Evolutionary conservation across 2,113 vertebrate genomes (phyloP).

Genomic region (Rostratula benghalensis): DNA sequence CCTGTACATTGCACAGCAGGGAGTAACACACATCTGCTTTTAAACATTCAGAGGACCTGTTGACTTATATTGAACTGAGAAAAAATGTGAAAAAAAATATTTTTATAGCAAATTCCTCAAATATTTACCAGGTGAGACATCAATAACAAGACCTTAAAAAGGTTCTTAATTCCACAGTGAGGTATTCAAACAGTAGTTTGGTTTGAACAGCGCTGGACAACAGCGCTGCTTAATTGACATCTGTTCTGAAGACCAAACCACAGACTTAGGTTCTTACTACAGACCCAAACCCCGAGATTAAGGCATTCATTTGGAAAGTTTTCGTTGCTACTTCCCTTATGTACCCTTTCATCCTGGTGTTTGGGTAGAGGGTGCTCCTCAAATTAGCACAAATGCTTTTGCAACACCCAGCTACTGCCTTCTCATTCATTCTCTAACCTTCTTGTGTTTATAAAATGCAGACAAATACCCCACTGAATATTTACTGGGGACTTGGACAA

Average conservation of each 20-base stretch:
- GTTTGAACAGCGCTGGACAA: neutral
- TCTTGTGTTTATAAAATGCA: neutral
- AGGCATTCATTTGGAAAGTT: neutral
- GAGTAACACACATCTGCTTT: neutral
- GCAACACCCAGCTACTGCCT: neutral
- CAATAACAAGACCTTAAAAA: conserved; percentile 4
- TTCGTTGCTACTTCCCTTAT: neutral
- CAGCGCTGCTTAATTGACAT: neutral
- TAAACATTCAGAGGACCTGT: neutral
- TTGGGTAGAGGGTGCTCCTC: neutral
- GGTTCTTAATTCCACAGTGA: neutral
- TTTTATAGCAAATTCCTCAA: conserved; percentile 44
- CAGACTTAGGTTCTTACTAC: neutral
- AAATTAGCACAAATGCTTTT: neutral
- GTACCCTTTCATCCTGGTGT: neutral
- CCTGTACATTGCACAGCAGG: neutral
- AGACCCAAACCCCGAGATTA: neutral
- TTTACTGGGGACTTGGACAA: neutral
- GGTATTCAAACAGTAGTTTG: neutral
- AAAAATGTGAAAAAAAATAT: neutral
- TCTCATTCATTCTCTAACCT: neutral
- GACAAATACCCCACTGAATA: neutral
- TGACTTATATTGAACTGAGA: neutral
- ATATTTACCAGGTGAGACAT: conserved; percentile 33
- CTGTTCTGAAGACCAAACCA: neutral